Base-by-base conservation (phyloP, 1,140 invertebrate genomes). In the Saccostrea echinata region DNA sequence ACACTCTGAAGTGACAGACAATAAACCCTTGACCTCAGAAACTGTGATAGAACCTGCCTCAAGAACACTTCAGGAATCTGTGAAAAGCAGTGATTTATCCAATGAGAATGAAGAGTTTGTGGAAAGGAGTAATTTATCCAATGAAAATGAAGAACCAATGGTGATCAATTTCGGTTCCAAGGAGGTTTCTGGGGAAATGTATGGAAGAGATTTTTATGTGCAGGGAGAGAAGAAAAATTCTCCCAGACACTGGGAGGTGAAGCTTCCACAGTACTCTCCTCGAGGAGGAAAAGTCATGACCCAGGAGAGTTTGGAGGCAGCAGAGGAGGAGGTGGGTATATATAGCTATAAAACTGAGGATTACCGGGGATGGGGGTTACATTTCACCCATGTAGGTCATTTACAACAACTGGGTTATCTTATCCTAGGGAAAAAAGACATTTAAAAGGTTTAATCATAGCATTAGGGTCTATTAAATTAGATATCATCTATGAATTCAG, bases 171-270 rank as follows among this genome's bases (percentile, higher is more conserved):
- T 88, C 88, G 90, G 92, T 30, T 86, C 90, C 3, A 91, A 92
- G 51, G 84, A 87, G n/a, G 57, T 91, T 53, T 87, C 91, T 61
- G 24, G 53, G 13, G 80, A 87, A 80, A 84, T 86, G 11, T 92
- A 92, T 80, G 83, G 84, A 16, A 86, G 92, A 35, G 92, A 92
- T 71, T 92, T 90, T 86, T 89, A 89, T 64, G 83, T 90, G 8
- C 82, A 87, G 52, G 18, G 16, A 9, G 64, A 76, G 18, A 18
- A 82, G 53, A 89, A 86, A 85, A 57, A 30, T 6, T 33, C 55
- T 21, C 81, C 85, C 13, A 86, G 61, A 82, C 90, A 91, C 21
- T 92, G 92, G 91, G 91, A 93, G 33, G 91, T 93, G 18, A 91
- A 89, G 3, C 35, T 89, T 0, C 87, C 90, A 16, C 81, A 87